Evolutionary conservation across 1,140 invertebrate species (phyloP).

Genomic region (Drosophila melanica): DNA sequence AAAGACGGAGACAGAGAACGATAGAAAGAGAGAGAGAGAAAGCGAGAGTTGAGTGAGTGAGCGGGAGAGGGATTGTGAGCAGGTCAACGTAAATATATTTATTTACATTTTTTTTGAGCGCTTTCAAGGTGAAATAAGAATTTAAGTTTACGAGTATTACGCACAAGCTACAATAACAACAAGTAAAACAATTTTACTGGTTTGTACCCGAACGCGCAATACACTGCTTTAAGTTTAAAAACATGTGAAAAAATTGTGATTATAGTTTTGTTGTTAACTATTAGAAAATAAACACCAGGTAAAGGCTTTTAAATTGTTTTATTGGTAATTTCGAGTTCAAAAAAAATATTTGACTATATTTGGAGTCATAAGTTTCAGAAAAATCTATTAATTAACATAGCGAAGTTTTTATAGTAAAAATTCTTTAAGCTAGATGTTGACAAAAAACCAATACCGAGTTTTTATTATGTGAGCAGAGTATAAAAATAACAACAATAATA

Average conservation of each 20-base stretch:
- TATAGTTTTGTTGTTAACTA: too few relatives aligned
- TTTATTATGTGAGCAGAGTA: too few relatives aligned
- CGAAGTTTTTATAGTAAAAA: too few relatives aligned
- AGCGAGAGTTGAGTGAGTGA: neutral
- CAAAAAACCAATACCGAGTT: too few relatives aligned
- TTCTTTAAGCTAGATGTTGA: too few relatives aligned
- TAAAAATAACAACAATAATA: too few relatives aligned
- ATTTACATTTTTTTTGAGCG: constrained; percentile 58
- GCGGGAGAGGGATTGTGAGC: constrained; percentile 18
- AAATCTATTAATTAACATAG: too few relatives aligned
- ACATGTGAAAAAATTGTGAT: neutral
- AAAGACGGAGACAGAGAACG: neutral
- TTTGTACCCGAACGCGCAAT: neutral
- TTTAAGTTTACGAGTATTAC: constrained; percentile 75
- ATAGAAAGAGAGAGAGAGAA: neutral
- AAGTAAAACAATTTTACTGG: neutral
- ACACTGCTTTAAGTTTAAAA: neutral
- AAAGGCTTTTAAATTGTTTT: too few relatives aligned
- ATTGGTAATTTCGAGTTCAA: too few relatives aligned
- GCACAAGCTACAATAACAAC: constrained; percentile 53
- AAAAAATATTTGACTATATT: too few relatives aligned
- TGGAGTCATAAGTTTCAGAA: too few relatives aligned
- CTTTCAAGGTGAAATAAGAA: constrained; percentile 81
- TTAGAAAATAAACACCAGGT: too few relatives aligned
- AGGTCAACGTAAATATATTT: constrained; percentile 60